phyloP scores from a whole-genome alignment of 2,113 vertebrate species.

The Ailurus styani region DNA sequence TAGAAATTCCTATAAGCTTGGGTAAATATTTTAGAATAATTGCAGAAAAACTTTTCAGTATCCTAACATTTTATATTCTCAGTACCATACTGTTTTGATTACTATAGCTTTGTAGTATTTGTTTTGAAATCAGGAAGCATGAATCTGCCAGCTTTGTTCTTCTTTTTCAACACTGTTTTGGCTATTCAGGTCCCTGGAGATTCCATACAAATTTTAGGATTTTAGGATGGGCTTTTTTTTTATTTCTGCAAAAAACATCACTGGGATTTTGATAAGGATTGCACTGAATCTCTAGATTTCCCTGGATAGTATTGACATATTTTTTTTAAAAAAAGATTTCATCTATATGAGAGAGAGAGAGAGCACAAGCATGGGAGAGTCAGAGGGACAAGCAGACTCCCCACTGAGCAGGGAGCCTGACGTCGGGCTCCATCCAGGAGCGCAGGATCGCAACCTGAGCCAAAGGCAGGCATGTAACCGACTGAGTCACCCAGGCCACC shows the following conservation, averaged over 20 bases:
- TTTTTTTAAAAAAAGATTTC: neutral
- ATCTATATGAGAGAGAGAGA: neutral
- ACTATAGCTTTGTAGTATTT: neutral
- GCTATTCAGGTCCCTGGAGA: neutral
- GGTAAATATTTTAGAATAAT: slow-evolving; percentile 28
- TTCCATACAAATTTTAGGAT: neutral
- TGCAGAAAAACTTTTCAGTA: neutral
- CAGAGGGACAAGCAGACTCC: neutral
- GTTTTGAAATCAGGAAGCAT: neutral
- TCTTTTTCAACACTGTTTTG: neutral
- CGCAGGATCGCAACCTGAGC: neutral
- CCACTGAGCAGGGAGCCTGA: neutral
- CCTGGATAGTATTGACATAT: neutral
- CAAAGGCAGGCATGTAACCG: neutral
- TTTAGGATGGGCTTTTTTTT: neutral
- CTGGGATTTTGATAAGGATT: neutral
- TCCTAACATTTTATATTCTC: slow-evolving; percentile 2
- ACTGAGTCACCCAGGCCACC: neutral
- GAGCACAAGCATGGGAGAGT: neutral
- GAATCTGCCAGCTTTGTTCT: neutral
- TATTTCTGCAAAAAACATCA: neutral
- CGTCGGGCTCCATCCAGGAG: neutral
- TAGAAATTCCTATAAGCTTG: neutral
- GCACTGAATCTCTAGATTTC: neutral
- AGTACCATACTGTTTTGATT: neutral